Base-by-base conservation (phyloP, 2,113 vertebrate genomes). In the Taurulus bubalis region DNA sequence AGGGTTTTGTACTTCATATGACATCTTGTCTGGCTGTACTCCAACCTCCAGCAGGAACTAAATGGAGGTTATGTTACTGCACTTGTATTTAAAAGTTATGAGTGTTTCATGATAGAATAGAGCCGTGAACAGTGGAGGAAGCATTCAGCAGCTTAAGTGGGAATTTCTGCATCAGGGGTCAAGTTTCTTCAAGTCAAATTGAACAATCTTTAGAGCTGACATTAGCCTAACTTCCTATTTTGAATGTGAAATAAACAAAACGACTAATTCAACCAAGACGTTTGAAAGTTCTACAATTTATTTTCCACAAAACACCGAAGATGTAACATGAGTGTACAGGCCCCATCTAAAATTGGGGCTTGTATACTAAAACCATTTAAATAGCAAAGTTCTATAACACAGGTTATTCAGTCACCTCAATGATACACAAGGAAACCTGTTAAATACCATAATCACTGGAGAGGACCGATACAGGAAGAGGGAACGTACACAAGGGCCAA, bases 271-370 rank as follows among this genome's bases (percentile, higher is more conserved):
- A 32, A 28, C 1, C 0, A 51, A 66, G 3, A 62, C 1, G 12
- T 3, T 53, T 56, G 1, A 56, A 49, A 22, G 18, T 73, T 67
- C 5, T 18, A 62, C 6, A 5, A 16, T 91, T 88, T 90, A 90
- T 90, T 88, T 82, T 64, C 38, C 77, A 89, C 77, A 83, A 75
- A 90, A 89, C 74, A 77, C 16, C 62, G 72, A 75, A 73, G 60
- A 70, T 71, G 59, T 53, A 71, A 81, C 63, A 80, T 11, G n/a
- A 82, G 36, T 51, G 8, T 53, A 76, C 71, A 86, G 65, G 56
- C 38, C 38, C 56, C 77, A 75, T 77, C 56, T 63, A 82, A 72
- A 74, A 70, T 9, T 4, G 71, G 14, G 16, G 59, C n/a, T n/a
- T 26, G 14, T 22, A 55, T 22, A 18, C 9, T 22, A 34, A 38